Base-by-base conservation (phyloP, 2,888 invertebrate genomes). In the Lampropteryx suffumata region DNA sequence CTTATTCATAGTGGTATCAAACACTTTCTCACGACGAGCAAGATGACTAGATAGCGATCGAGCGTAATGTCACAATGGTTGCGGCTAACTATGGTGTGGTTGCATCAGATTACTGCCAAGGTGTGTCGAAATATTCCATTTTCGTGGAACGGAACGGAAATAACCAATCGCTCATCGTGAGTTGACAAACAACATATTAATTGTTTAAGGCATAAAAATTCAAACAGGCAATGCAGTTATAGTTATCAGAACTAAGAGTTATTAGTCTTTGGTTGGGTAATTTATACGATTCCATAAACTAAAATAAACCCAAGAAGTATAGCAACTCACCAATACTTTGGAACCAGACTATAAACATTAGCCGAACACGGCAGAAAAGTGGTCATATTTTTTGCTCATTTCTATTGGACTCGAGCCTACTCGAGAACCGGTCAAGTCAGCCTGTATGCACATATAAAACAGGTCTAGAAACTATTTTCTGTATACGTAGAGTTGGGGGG, bases 1-100 rank as follows among this genome's bases (percentile, higher is more conserved):
- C 35, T 50, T 29, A 33, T 37, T 39, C 30, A 36, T 44, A 41
- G 34, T 41, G 47, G 52, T 44, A 50, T n/a, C 47, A 50, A 34
- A 37, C 35, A 64, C 62, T 59, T 71, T 73, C 72, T 65, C 73
- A 76, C 68, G 67, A 48, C 45, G 32, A 65, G 64, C 62, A 60
- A 65, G 61, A 62, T 65, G 57, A 62, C 65, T 63, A 64, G 61
- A 68, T 67, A 61, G 56, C 55, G 59, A 52, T 40, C 64, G 57
- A 49, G 69, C 32, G 41, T 55, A 79, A 78, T 77, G 76, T 71
- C 78, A 75, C 64, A 64, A 62, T 70, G 64, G 61, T 70, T 71
- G 51, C 2, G 2, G 5, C 24, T 24, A 71, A 73, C 63, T 63
- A 57, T 61, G 59, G 47, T 58, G 55, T 45, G 61, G 59, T 65